phyloP scores from a whole-genome alignment of 2,797 vertebrate genomes.

The Gymnodraco acuticeps region DNA sequence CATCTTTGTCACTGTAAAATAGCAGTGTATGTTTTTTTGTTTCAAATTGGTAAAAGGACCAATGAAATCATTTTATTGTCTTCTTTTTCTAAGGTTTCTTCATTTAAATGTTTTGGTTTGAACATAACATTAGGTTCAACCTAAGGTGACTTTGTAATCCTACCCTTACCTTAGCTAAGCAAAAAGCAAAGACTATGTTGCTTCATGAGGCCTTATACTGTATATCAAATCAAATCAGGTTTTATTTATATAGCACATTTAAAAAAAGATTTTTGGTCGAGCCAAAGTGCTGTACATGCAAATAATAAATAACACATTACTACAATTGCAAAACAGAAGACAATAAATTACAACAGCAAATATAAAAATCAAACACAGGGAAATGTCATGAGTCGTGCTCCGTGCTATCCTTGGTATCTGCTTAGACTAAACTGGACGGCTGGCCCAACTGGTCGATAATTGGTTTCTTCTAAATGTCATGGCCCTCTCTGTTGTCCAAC shows the following conservation, averaged over 20 bases:
- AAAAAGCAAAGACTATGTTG: neutral
- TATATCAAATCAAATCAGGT: neutral
- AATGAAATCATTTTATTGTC: too few relatives aligned
- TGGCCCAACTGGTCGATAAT: neutral
- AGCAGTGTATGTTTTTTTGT: neutral
- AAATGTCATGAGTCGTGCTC: too few relatives aligned
- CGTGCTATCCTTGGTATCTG: neutral
- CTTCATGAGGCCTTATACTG: neutral
- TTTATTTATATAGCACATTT: too few relatives aligned
- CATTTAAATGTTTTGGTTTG: neutral
- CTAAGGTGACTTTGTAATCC: neutral
- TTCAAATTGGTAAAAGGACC: neutral
- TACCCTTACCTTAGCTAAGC: neutral
- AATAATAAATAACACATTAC: too few relatives aligned
- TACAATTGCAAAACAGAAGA: too few relatives aligned
- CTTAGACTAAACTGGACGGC: neutral
- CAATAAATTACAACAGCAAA: too few relatives aligned
- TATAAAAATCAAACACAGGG: too few relatives aligned
- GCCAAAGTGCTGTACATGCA: too few relatives aligned
- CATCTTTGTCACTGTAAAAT: slow-evolving; percentile 13
- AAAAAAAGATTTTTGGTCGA: too few relatives aligned
- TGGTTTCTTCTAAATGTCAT: neutral
- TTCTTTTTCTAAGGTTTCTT: too few relatives aligned
- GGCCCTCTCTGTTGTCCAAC: neutral
- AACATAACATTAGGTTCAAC: neutral